Conservation (phyloP, 2,888 invertebrate genomes). For the Troilus luridus region DNA sequence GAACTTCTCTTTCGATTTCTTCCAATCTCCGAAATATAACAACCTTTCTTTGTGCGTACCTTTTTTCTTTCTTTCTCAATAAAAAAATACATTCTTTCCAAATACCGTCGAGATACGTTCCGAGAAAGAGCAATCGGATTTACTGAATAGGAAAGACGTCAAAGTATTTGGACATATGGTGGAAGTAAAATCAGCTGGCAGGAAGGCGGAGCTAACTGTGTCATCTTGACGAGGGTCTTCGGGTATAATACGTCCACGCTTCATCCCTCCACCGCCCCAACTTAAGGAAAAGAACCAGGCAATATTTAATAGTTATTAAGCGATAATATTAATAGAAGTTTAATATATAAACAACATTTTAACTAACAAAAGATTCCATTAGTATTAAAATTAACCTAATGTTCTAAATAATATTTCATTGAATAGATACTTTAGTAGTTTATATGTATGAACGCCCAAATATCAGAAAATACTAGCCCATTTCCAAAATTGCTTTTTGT, state of each 20-base stretch:
- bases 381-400: no score
- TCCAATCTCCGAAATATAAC: neutral
- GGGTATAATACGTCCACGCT: neutral
- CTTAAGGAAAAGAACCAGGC: neutral
- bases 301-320: neutral
- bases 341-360: neutral
- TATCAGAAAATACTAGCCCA: no score
- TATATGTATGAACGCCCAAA: no score
- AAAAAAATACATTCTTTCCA: neutral
- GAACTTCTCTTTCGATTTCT: neutral
- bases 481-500: no score
- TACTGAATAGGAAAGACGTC: slow-evolving; percentile 17
- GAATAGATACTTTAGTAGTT: no score
- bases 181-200: slow-evolving; percentile 31
- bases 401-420: no score
- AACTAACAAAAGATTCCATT: neutral
- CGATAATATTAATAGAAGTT: neutral
- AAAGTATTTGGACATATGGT: slow-evolving; percentile 28
- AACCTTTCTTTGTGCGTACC: neutral
- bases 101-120: neutral
- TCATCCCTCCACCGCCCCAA: neutral
- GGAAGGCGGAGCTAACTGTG: neutral
- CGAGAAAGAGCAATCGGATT: neutral
- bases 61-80: neutral
- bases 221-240: slow-evolving; percentile 45